Base-by-base conservation (phyloP, 2,888 invertebrate genomes). In the Gastracanthus pulcherrimus region DNA sequence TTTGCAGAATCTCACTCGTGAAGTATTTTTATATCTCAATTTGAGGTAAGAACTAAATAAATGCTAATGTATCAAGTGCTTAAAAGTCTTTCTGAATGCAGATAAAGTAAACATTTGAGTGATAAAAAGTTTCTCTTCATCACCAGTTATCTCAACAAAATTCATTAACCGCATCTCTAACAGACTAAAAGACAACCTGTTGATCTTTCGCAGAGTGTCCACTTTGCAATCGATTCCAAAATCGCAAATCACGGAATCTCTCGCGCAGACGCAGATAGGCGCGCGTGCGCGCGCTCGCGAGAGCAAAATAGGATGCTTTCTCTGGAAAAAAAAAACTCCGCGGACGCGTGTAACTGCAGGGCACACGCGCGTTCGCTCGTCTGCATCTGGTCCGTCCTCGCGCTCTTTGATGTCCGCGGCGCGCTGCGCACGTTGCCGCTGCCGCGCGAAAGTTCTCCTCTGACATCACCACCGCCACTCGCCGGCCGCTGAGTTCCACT, bases 401-500 rank as follows among this genome's bases (percentile, higher is more conserved):
- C 29, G 60, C 16, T 45, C 62, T 45, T 41, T 74, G 60, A 74
- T 45, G 62, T 72, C 60, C 6, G n/a, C n/a, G n/a, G n/a, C n/a
- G n/a, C n/a, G n/a, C 51, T 19, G 9, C 51, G 19, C 6, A n/a
- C 23, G 48, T 3, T 7, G n/a, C 51, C 19, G 6, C 19, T n/a
- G n/a, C 60, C 26, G 9, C 58, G n/a, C 72, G 26, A 62, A 62
- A 58, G n/a, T 62, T 64, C 34, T 60, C 23, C 51, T 62, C 74
- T 45, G 48, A 41, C 62, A 31, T 62, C 74, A 29, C 6, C 38
- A 26, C 38, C 13, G 23, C 38, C 38, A 45, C 11, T n/a, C n/a
- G n/a, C n/a, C n/a, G n/a, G n/a, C n/a, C n/a, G n/a, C n/a, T n/a
- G 64, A 75, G 64, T 75, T 75, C 66, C 66, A 76, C 76, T 67